Evolutionary conservation across 1,140 invertebrate species (phyloP), one percentile per base, ranked within the genome.

Genomic region (Atopsyche davidsoni): DNA sequence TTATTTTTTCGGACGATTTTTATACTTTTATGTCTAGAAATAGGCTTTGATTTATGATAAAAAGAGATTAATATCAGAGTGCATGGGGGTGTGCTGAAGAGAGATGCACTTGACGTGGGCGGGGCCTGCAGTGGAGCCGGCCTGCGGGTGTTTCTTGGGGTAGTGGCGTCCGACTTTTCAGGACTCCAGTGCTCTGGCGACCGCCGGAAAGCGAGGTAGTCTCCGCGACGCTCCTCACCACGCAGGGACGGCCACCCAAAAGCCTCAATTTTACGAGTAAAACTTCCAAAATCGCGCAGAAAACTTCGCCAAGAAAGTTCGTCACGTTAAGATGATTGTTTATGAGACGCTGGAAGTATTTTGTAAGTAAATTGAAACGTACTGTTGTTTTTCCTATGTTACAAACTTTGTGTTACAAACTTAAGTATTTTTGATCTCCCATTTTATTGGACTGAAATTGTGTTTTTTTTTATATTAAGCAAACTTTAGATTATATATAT

Each of bases 131-230:
- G n/a, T 22, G 31, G 44, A 36, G 44, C 31, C 36, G 44, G 44
- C 36, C 31, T 34, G 44, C 21, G 22, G 36, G 18, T 35, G 17
- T 46, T 36, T 46, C 44, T 46, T 46, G 32, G 32, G 32, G 32
- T 34, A 34, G 32, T 16, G 16, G 32, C 32, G 32, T 34, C 11
- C 32, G 16, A 13, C n/a, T 34, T 16, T 34, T 34, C 32, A 13
- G n/a, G 32, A 34, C 32, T 34, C 16, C 32, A 34, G 32, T 34
- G n/a, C 16, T 13, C 32, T 34, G 32, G 32, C 32, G n/a, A 34
- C 32, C 32, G 32, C 32, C 11, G 32, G 32, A 11, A 11, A 34
- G 16, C n/a, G 16, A 16, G 4, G 32, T 34, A 11, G 32, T 34
- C 16, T 16, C n/a, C 16, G 32, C 16, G 3, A 34, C 32, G 11